Evolutionary conservation across 2,888 invertebrate genomes (phyloP), one percentile per base, ranked within the genome.

Genomic region (Drosophila picticornis): DNA sequence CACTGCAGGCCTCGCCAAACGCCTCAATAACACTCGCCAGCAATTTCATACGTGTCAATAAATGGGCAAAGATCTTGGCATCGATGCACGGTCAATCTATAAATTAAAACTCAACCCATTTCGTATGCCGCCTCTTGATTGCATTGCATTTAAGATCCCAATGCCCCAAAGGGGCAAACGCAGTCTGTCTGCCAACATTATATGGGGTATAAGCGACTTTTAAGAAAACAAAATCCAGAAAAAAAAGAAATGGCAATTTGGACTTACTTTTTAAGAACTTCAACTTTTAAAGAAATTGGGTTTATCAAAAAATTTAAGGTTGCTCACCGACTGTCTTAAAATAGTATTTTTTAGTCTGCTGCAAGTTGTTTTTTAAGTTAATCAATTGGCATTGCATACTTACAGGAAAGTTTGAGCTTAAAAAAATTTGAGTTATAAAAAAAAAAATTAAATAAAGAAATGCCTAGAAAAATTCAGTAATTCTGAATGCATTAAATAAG

Each of bases 131-230:
- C 31, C 34, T 31, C 53, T 56, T 48, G 68, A 80, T 72, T 72
- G 80, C 81, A 64, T 67, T 77, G 46, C 59, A 65, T 77, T 79
- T 79, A 56, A 69, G 59, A 75, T 51, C 58, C 51, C 61, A 53
- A 40, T 27, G 43, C 59, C 50, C 34, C 56, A 34, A 48, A 64
- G 68, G 22, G 22, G 36, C 46, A 55, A 40, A 34, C 34, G 22
- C 53, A 48, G 29, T 43, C 52, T 53, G 29, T 36, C 31, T 11
- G 40, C 40, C 38, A 36, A 31, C 7, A 16, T 46, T 7, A 6
- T 25, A 3, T 6, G 0, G 60, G 50, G 43, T 43, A 50, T 32
- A 43, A 16, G 22, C 19, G 5, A 25, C 29, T 6, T 22, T 13
- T 13, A 2, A 31, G 31, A 29, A n/a, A 13, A 51, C 27, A 13